Conservation (phyloP, 2,113 vertebrate genomes). For the Acanthochromis polyacanthus region DNA sequence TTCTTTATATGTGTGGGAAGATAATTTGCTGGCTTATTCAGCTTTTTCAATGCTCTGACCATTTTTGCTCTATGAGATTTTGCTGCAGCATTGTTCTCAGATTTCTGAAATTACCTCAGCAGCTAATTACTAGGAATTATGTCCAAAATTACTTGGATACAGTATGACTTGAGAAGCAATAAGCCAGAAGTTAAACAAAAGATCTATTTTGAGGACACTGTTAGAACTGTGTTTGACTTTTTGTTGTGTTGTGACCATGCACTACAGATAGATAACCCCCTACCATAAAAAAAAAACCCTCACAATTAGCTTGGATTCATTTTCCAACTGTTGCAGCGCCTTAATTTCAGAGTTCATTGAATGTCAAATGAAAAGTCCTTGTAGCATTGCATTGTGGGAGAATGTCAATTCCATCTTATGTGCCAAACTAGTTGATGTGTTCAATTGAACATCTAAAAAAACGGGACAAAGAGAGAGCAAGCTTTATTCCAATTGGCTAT, state of each 20-base stretch:
- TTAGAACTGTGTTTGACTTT: not conserved
- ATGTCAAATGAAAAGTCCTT: conserved; percentile 75
- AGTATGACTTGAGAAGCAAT: not conserved
- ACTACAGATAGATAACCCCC: not conserved
- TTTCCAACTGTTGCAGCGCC: conserved; percentile 45
- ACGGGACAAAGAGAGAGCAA: conserved; percentile 53
- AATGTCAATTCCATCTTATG: conserved; percentile 60
- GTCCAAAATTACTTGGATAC: too few species aligned
- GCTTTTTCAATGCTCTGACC: too few species aligned
- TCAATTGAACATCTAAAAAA: conserved; percentile 73
- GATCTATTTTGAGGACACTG: not conserved
- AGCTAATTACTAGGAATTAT: too few species aligned
- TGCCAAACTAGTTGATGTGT: conserved; percentile 75
- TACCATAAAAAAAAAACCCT: not conserved
- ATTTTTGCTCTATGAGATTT: too few species aligned
- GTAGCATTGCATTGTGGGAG: conserved; percentile 64
- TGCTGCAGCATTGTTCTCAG: too few species aligned
- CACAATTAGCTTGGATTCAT: conserved; percentile 62
- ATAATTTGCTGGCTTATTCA: too few species aligned
- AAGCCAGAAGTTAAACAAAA: not conserved
- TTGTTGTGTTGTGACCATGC: conserved; percentile 27
- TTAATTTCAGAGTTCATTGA: conserved; percentile 73
- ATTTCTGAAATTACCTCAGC: too few species aligned
- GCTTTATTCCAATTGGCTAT: conserved; percentile 76
- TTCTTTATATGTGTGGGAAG: too few species aligned